Conservation (phyloP, 2,113 vertebrate species). For the Scolopax mira region DNA sequence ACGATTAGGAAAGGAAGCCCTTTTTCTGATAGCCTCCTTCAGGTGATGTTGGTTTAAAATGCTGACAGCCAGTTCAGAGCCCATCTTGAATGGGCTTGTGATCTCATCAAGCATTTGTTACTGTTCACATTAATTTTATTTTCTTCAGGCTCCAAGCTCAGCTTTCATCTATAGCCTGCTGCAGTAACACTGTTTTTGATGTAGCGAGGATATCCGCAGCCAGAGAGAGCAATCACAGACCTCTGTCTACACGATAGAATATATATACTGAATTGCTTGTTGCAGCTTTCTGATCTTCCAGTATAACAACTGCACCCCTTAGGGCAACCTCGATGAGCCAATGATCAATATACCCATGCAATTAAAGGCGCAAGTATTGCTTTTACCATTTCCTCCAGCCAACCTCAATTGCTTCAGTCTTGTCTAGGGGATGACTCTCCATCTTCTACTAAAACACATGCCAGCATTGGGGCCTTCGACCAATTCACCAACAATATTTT, state of each 20-base stretch:
- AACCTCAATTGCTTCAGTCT: not conserved
- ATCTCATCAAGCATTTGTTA: not conserved
- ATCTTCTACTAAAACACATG: not conserved
- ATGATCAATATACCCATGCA: not conserved
- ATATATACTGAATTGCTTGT: not conserved
- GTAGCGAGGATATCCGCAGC: not conserved
- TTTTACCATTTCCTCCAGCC: not conserved
- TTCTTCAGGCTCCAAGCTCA: not conserved
- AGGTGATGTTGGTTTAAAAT: not conserved
- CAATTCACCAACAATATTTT: not conserved
- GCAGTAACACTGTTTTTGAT: not conserved
- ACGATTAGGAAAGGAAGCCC: not conserved
- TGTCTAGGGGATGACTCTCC: not conserved
- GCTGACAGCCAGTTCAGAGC: not conserved
- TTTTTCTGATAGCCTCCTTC: not conserved
- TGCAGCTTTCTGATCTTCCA: not conserved
- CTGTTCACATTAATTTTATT: not conserved
- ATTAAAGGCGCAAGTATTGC: not conserved
- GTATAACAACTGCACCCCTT: not conserved
- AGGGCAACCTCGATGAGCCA: not conserved
- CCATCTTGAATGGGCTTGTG: not conserved
- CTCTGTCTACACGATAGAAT: not conserved
- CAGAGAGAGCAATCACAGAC: not conserved
- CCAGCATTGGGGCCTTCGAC: not conserved
- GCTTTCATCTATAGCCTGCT: not conserved